Conservation (phyloP, 2,113 vertebrate genomes). For the Psettodes erumei region DNA sequence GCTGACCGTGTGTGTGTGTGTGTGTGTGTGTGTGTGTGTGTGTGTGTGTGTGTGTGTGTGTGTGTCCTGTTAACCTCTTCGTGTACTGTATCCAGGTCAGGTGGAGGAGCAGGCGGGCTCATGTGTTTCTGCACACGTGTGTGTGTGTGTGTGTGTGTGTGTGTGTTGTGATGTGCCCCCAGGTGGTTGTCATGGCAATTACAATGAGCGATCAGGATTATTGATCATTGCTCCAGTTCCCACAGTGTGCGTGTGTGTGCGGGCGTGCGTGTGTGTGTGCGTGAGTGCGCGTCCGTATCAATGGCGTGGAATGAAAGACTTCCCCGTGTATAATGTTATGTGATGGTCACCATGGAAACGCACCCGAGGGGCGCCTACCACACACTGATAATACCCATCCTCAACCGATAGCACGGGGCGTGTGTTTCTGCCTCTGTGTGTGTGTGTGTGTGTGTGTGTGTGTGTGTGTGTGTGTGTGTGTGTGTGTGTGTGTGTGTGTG, state of each 20-base stretch:
- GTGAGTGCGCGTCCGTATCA: constrained; percentile 27
- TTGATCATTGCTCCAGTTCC: constrained; percentile 69
- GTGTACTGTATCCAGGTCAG: constrained; percentile 53
- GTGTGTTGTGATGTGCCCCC: constrained; percentile 40
- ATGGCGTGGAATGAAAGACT: constrained; percentile 55
- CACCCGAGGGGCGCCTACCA: constrained; percentile 62
- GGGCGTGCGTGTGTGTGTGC: constrained; percentile 26
- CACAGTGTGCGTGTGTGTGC: constrained; percentile 21
- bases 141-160: constrained; percentile 5
- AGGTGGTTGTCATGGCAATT: constrained; percentile 66
- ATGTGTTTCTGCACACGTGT: constrained; percentile 31
- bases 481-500: constrained; percentile 30
- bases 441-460: constrained; percentile 26
- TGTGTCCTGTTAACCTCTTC: constrained; percentile 20
- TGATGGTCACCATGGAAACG: constrained; percentile 81
- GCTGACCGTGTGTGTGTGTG: not conserved
- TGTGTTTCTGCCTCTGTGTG: constrained; percentile 23
- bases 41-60: not conserved
- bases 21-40: constrained; percentile 15
- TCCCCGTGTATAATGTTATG: constrained; percentile 69
- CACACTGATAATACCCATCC: constrained; percentile 75
- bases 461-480: constrained; percentile 30
- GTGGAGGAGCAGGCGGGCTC: constrained; percentile 22
- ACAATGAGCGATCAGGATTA: constrained; percentile 61
- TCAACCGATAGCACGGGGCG: constrained; percentile 64